phyloP scores from a whole-genome alignment of 2,888 invertebrate genomes.

The Biston stratarius region DNA sequence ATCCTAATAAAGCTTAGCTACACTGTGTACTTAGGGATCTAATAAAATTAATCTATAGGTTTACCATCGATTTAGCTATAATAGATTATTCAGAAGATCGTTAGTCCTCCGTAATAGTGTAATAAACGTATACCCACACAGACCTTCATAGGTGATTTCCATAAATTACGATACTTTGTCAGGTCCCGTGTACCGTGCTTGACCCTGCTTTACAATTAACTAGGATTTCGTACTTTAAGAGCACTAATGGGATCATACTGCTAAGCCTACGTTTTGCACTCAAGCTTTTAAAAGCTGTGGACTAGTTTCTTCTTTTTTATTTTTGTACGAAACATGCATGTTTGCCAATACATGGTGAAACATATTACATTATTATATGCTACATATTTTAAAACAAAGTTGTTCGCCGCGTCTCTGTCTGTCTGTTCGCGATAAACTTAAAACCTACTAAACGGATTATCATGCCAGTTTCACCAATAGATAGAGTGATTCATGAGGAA shows the following conservation, averaged over 20 bases:
- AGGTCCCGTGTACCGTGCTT: background rate
- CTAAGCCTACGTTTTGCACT: background rate
- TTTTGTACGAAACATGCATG: too few species aligned
- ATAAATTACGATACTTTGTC: conserved; percentile 3
- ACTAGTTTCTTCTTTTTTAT: too few species aligned
- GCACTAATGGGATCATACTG: background rate
- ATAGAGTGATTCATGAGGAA: too few species aligned
- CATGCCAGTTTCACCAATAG: too few species aligned
- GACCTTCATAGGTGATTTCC: conserved; percentile 7
- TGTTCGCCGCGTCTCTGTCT: too few species aligned
- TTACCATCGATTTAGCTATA: background rate
- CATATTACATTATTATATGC: too few species aligned
- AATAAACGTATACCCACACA: conserved; percentile 10
- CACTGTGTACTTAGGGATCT: conserved; percentile 1
- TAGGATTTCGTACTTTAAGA: background rate
- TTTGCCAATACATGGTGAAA: too few species aligned
- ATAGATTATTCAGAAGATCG: background rate
- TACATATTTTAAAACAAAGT: too few species aligned
- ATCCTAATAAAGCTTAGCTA: background rate
- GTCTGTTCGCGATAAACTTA: too few species aligned
- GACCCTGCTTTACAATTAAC: background rate
- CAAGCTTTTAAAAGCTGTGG: background rate
- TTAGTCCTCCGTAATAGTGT: conserved; percentile 5
- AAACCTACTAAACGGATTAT: too few species aligned
- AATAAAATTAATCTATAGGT: conserved; percentile 13